Evolutionary conservation across 2,888 invertebrate species (phyloP).

Genomic region (Archaeoteleia sp.): DNA sequence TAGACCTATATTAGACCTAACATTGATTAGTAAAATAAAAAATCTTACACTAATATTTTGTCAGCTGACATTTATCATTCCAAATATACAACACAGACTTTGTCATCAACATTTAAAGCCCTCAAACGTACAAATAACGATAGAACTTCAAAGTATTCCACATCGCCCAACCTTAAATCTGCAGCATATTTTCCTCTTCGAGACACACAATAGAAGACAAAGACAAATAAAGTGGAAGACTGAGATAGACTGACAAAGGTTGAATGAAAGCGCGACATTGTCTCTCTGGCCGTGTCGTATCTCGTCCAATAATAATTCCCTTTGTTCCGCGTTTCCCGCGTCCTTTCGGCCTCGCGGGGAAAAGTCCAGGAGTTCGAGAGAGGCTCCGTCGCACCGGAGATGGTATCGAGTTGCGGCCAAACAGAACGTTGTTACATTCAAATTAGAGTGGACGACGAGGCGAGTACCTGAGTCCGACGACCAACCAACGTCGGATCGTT

Average conservation of each 20-base stretch:
- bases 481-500: conserved; percentile 62
- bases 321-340: conserved; percentile 55
- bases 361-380: conserved; percentile 47
- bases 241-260: conserved; percentile 40
- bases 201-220: conserved; percentile 40
- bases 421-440: conserved; percentile 75
- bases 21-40: too few species aligned
- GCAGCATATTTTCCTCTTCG: conserved; percentile 41
- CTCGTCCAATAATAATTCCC: conserved; percentile 59
- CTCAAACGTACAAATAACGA: conserved; percentile 30
- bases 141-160: conserved; percentile 36
- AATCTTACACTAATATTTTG: too few species aligned
- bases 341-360: conserved; percentile 46
- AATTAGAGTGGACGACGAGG: conserved; percentile 74
- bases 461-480: conserved; percentile 64
- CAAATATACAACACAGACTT: too few species aligned
- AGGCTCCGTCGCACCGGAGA: conserved; percentile 60
- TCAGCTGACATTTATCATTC: too few species aligned
- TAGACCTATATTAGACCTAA: too few species aligned
- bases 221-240: conserved; percentile 43
- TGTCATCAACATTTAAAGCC: conserved; percentile 27
- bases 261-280: conserved; percentile 52
- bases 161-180: conserved; percentile 39
- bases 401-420: conserved; percentile 73
- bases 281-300: conserved; percentile 47